Evolutionary conservation across 2,888 invertebrate genomes (phyloP).

Genomic region (Oxyscelio sp.): DNA sequence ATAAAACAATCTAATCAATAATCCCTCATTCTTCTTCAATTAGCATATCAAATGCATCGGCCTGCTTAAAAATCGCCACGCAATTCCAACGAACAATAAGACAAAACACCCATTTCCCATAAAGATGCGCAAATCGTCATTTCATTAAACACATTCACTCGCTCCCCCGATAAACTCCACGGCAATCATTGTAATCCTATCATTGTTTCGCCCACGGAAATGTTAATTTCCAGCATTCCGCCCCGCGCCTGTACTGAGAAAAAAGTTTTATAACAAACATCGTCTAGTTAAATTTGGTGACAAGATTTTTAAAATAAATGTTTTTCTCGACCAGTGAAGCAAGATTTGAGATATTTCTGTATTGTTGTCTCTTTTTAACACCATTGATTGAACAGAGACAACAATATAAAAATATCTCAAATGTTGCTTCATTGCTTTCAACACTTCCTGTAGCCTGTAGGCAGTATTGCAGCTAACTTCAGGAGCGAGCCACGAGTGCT

Average conservation of each 20-base stretch:
- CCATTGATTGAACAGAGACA: no score
- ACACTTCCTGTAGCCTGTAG: no score
- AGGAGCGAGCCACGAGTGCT: no score
- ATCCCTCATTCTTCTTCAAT: constrained; percentile 22
- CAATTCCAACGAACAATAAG: constrained; percentile 20
- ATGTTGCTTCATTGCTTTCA: no score
- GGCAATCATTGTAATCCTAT: constrained; percentile 32
- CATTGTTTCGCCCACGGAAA: constrained; percentile 60
- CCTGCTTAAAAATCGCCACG: constrained; percentile 28
- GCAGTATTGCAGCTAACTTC: no score
- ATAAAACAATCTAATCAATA: constrained; percentile 34
- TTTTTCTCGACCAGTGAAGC: no score
- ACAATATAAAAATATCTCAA: no score
- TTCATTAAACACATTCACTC: constrained; percentile 27
- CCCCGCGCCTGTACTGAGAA: neutral
- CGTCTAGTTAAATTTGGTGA: no score
- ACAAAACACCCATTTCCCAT: constrained; percentile 26
- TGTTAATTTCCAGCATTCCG: constrained; percentile 31
- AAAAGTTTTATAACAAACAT: no score
- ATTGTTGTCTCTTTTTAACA: no score
- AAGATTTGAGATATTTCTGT: no score
- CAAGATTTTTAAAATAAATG: no score
- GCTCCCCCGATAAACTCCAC: neutral
- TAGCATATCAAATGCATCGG: constrained; percentile 44
- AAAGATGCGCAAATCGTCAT: constrained; percentile 46